Percentiles rank a stretch among this genome's conserved stretches.
These are phyloP conservation scores for Macroramphosus scolopax DNA, from an alignment of 2,797 vertebrate genomes.

Conservation along the genomic window DNA sequence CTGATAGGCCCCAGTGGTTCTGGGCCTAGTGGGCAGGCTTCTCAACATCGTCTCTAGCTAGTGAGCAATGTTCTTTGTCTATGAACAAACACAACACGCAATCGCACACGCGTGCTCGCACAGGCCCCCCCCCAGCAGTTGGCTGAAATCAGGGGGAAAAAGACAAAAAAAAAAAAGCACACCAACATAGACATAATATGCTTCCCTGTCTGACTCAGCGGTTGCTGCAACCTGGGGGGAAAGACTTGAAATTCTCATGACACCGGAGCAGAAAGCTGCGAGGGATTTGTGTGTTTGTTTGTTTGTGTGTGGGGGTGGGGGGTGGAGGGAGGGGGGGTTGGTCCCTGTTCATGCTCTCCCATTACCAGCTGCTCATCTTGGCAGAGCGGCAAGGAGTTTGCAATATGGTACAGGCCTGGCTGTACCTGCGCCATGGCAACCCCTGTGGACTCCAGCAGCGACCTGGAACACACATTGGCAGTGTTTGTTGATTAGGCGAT, in stretches of 20 bases:
- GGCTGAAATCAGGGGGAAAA: constrained; percentile 39
- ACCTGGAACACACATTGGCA: constrained; percentile 52
- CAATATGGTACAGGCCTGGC: constrained; percentile 50
- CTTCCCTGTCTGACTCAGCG: constrained; percentile 52
- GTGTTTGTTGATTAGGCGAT: constrained; percentile 64
- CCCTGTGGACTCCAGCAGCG: constrained; percentile 52
- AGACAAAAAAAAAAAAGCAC: constrained; percentile 13
- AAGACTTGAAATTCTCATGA: constrained; percentile 27
- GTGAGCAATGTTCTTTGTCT: constrained; percentile 31
- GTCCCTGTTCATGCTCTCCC: constrained; percentile 41
- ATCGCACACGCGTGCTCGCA: constrained; percentile 20
- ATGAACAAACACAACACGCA: constrained; percentile 30
- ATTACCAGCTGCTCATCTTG: constrained; percentile 76
- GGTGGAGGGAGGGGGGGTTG: constrained; percentile 10
- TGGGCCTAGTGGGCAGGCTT: constrained; percentile 63
- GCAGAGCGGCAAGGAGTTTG: constrained; percentile 58
- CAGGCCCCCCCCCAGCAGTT: constrained; percentile 52
- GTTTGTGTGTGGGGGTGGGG: constrained; percentile 1
- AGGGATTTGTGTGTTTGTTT: constrained; percentile 41
- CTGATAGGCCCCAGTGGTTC: constrained; percentile 72
- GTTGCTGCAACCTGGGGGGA: constrained; percentile 43
- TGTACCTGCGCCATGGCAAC: constrained; percentile 49
- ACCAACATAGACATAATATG: constrained; percentile 43
- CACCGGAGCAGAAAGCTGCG: constrained; percentile 43
- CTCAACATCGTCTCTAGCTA: constrained; percentile 46